phyloP scores from a whole-genome alignment of 30 jellyfish, hydroid and myxozoan species.

The Aurelia coerulea region DNA sequence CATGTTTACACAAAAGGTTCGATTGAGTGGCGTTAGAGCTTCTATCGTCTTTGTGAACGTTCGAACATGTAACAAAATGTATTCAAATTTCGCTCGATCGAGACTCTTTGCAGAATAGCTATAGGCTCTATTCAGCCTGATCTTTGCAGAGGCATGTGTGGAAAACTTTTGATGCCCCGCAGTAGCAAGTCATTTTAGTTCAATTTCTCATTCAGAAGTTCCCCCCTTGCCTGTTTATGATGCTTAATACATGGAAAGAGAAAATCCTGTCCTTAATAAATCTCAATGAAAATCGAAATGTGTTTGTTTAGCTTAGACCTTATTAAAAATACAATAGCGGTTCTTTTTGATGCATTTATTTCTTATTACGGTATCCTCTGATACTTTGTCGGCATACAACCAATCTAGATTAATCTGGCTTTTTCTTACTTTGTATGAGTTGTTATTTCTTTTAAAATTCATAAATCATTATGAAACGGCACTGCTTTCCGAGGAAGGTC shows the following conservation, averaged over 20 bases:
- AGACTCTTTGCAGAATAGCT: no score
- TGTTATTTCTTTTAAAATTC: conserved; percentile 21
- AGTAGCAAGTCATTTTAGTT: no score
- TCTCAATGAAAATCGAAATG: conserved; percentile 1
- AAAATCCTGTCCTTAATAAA: neutral
- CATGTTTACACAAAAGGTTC: no score
- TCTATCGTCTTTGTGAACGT: no score
- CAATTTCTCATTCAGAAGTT: neutral
- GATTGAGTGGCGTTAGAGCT: no score
- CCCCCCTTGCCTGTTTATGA: neutral
- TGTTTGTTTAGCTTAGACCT: conserved; percentile 30
- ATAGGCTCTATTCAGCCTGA: no score
- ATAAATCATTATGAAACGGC: neutral
- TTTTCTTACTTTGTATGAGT: conserved; percentile 23
- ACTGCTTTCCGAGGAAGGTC: neutral
- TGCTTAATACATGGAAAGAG: neutral
- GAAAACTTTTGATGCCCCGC: no score
- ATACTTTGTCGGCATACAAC: conserved; percentile 39
- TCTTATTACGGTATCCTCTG: conserved; percentile 26
- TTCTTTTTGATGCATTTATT: neutral
- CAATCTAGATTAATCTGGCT: conserved; percentile 22
- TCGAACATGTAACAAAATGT: no score
- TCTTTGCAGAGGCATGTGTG: no score
- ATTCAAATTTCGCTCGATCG: no score
- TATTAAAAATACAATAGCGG: conserved; percentile 28